Percentiles rank a stretch among this genome's conserved stretches.
Conservation (phyloP, 2,888 invertebrate species). For the Neuroscelio doddi region DNA sequence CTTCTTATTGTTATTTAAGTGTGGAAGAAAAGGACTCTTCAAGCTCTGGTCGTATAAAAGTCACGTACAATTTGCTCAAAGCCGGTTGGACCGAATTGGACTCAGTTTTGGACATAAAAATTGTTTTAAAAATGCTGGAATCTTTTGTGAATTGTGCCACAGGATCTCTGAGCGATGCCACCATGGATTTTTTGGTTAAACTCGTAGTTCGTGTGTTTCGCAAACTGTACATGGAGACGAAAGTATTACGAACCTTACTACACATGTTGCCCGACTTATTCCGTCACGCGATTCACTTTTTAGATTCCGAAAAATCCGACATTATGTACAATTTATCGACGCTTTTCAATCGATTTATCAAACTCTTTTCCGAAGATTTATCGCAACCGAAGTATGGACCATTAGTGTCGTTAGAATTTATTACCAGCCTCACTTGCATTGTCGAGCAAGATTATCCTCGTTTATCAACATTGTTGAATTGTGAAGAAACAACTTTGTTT, state of each 20-base stretch:
- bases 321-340: slow-evolving; percentile 32
- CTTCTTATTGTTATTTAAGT: slow-evolving; percentile 55
- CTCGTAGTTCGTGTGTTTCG: slow-evolving; percentile 62
- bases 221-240: slow-evolving; percentile 60
- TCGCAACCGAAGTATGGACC: slow-evolving; percentile 64
- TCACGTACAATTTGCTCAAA: slow-evolving; percentile 57
- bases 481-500: slow-evolving; percentile 4
- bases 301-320: not conserved
- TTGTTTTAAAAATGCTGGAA: slow-evolving; percentile 65
- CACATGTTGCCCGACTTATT: slow-evolving; percentile 61
- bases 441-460: slow-evolving; percentile 61
- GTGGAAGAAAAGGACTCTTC: slow-evolving; percentile 37
- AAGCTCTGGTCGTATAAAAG: slow-evolving; percentile 46
- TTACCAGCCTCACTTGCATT: slow-evolving; percentile 70
- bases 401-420: slow-evolving; percentile 64
- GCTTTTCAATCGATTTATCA: slow-evolving; percentile 43
- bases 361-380: slow-evolving; percentile 23
- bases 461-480: slow-evolving; percentile 29
- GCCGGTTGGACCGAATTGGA: slow-evolving; percentile 53
- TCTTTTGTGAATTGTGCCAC: slow-evolving; percentile 53
- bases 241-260: slow-evolving; percentile 63
- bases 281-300: slow-evolving; percentile 28
- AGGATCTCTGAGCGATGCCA: slow-evolving; percentile 48
- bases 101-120: slow-evolving; percentile 52
- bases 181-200: slow-evolving; percentile 57